phyloP scores from a whole-genome alignment of 2,797 vertebrate genomes.

The Muscicapa striata region DNA sequence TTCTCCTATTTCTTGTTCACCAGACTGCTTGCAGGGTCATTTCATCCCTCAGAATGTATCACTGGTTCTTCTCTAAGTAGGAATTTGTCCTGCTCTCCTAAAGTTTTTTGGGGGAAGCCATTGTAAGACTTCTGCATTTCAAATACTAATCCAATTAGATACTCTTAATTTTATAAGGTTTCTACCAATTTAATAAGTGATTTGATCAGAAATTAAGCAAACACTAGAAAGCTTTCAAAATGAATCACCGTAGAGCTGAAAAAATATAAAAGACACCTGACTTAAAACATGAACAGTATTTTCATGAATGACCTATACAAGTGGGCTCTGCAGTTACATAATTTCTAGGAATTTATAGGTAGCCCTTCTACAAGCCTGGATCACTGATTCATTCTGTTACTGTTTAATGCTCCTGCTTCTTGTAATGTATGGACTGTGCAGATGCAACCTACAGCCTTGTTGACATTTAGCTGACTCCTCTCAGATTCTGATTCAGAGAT shows the following conservation, averaged over 20 bases:
- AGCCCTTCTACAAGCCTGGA: not conserved
- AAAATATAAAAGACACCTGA: not conserved
- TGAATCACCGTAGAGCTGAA: not conserved
- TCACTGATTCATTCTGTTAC: not conserved
- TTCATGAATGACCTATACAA: not conserved
- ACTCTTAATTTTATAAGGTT: not conserved
- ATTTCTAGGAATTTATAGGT: not conserved
- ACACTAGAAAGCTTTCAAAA: not conserved
- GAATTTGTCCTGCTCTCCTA: not conserved
- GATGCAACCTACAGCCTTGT: not conserved
- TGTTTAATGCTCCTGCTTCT: not conserved
- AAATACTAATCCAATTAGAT: not conserved
- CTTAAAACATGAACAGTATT: not conserved
- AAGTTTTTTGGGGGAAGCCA: not conserved
- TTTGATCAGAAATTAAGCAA: not conserved
- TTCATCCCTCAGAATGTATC: not conserved
- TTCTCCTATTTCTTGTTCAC: not conserved
- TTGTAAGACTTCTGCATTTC: not conserved
- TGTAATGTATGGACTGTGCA: not conserved
- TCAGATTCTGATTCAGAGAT: not conserved
- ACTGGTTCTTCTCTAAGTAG: not conserved
- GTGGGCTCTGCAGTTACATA: not conserved
- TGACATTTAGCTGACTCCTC: not conserved
- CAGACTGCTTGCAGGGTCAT: not conserved
- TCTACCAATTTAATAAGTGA: not conserved